These are phyloP conservation scores for Ectemnius lituratus DNA, from an alignment of 2,888 invertebrate genomes.

Conservation along the genomic window DNA sequence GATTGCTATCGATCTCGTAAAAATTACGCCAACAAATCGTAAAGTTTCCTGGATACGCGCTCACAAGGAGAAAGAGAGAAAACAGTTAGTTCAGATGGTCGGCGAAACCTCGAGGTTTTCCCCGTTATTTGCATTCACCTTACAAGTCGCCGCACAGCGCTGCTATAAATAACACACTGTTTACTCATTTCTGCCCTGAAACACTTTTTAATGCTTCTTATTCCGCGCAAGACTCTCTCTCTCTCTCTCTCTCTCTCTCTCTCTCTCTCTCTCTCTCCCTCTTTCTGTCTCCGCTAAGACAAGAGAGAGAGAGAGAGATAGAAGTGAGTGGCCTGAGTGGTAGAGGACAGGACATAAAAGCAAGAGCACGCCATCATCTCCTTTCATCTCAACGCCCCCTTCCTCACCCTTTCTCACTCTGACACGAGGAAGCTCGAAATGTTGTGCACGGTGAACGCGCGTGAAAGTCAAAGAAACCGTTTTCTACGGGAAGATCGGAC, in stretches of 20 bases:
- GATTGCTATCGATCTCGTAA: not conserved
- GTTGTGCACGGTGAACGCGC: not conserved
- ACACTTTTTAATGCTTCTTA: constrained; percentile 64
- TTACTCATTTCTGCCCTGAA: constrained; percentile 63
- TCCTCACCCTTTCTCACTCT: not conserved
- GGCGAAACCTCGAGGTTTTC: constrained; percentile 55
- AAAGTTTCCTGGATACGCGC: not conserved
- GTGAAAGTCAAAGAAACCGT: constrained; percentile 5
- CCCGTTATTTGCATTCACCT: constrained; percentile 63
- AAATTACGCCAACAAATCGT: not conserved
- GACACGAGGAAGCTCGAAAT: not conserved
- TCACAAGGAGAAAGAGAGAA: constrained; percentile 1
- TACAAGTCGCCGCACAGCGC: constrained; percentile 52
- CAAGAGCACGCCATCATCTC: not conserved
- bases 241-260: no score
- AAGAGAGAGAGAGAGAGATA: not conserved
- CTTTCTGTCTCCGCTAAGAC: no score
- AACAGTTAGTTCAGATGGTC: constrained; percentile 6
- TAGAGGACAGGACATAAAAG: not conserved
- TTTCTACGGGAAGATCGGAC: not conserved
- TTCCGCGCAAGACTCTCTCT: constrained; percentile 37
- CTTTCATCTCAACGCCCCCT: not conserved
- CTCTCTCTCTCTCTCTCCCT: no score
- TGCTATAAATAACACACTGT: constrained; percentile 67
- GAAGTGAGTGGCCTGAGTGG: not conserved